Conservation (phyloP, 2,888 invertebrate species). For the Lasius platythorax region DNA sequence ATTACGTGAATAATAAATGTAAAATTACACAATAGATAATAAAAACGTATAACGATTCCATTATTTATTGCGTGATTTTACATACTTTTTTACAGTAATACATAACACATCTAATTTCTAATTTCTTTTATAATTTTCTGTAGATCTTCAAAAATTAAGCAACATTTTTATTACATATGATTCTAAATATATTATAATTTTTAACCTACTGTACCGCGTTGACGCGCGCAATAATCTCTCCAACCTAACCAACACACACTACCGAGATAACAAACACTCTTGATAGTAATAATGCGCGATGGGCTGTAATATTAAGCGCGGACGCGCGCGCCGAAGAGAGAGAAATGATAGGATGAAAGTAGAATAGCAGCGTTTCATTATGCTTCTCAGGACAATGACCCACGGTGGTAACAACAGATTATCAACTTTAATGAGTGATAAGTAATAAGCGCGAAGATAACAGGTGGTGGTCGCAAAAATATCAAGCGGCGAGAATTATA, state of each 20-base stretch:
- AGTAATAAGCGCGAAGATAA: conserved; percentile 46
- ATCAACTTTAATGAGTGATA: conserved; percentile 45
- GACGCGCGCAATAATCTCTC: conserved; percentile 40
- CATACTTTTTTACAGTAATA: neutral
- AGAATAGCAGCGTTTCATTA: conserved; percentile 38
- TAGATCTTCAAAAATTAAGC: neutral
- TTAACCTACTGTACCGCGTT: conserved; percentile 1
- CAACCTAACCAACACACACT: conserved; percentile 12
- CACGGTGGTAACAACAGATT: conserved; percentile 33
- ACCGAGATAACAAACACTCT: conserved; percentile 44
- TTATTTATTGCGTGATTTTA: neutral
- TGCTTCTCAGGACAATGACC: conserved; percentile 35
- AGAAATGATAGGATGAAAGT: conserved; percentile 40
- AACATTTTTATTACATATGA: neutral
- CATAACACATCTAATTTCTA: neutral
- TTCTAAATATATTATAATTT: conserved; percentile 5
- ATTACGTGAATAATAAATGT: neutral
- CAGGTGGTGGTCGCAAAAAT: conserved; percentile 38
- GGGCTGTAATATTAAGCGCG: conserved; percentile 41
- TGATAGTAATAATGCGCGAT: conserved; percentile 44
- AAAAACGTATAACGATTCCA: too few relatives aligned
- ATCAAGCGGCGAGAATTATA: neutral
- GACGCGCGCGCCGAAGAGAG: conserved; percentile 10
- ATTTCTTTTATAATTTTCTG: neutral
- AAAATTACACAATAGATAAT: neutral